Evolutionary conservation across 2,113 vertebrate species (phyloP), one percentile per base, ranked within the genome.

Genomic region (Urocynchramus pylzowi): DNA sequence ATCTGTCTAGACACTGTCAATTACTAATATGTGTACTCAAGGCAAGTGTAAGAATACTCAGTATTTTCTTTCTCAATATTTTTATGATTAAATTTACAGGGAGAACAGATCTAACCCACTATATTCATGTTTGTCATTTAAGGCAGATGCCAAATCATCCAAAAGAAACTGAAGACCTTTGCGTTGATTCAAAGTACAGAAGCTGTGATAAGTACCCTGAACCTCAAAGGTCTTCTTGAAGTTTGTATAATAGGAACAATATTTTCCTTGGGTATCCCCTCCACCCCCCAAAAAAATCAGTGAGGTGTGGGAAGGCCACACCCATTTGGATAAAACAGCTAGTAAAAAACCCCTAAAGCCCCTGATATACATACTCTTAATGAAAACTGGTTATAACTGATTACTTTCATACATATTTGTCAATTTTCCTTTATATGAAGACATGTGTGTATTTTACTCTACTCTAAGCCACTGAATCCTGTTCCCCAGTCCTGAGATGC

Each of bases 1-100:
- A 17, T 60, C 77, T 69, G 78, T 83, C 87, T 93, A 95, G 94
- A 93, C 87, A 61, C 37, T 47, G 53, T 49, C 84, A 91, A 52
- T 91, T 93, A 87, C 84, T 69, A 85, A n/a, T 84, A 75, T 7
- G 49, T 87, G 45, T 82, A 76, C 57, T 79, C 67, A 89, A 89
- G 69, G 74, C 23, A 41, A 93, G 37, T 56, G 63, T 84, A 82
- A 87, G 28, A n/a, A 27, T 87, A 89, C 45, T 91, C 65, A 57
- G 9, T 71, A 75, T 68, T 89, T 92, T 81, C n/a, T 81, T 87
- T 75, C 65, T 79, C 74, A 49, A 11, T 50, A 49, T 35, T 75
- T 75, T 85, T 16, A 19, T 45, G 70, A 94, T 89, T 91, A 61
- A 45, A 91, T 83, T 91, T 82, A 80, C 50, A 64, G 61, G 84